These are phyloP conservation scores for Choloepus didactylus DNA, from an alignment of 2,797 vertebrate species.

Conservation along the genomic window DNA sequence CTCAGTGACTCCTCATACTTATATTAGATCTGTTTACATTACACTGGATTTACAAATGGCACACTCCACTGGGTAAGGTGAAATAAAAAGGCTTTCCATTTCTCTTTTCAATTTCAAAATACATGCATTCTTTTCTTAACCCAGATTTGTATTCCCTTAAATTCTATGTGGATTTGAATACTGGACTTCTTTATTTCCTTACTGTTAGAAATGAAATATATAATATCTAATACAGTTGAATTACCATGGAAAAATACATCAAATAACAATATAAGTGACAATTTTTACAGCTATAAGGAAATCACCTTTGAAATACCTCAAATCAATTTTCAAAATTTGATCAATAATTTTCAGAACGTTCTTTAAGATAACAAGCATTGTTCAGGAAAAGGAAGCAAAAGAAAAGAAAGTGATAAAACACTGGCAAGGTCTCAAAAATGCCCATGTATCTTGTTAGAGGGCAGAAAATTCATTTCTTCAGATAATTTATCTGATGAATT, in stretches of 20 bases:
- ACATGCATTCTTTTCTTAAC: constrained; percentile 57
- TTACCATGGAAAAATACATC: neutral
- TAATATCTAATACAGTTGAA: neutral
- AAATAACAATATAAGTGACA: neutral
- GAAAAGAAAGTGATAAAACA: neutral
- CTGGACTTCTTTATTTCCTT: neutral
- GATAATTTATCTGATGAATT: neutral
- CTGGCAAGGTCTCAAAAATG: neutral
- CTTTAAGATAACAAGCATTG: neutral
- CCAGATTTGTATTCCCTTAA: constrained; percentile 52
- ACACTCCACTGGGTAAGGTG: neutral
- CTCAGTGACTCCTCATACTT: constrained; percentile 33
- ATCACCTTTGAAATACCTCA: neutral
- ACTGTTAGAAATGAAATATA: constrained; percentile 1
- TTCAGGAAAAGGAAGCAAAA: neutral
- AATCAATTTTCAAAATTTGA: neutral
- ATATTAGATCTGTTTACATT: constrained; percentile 55
- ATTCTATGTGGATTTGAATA: neutral
- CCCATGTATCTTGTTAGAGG: neutral
- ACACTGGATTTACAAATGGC: constrained; percentile 69
- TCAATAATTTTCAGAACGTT: neutral
- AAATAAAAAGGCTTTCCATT: constrained; percentile 65
- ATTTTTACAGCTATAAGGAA: neutral
- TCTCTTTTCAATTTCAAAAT: constrained; percentile 74
- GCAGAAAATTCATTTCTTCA: neutral